phyloP scores from a whole-genome alignment of 2,888 invertebrate species.

The Antitype chi region DNA sequence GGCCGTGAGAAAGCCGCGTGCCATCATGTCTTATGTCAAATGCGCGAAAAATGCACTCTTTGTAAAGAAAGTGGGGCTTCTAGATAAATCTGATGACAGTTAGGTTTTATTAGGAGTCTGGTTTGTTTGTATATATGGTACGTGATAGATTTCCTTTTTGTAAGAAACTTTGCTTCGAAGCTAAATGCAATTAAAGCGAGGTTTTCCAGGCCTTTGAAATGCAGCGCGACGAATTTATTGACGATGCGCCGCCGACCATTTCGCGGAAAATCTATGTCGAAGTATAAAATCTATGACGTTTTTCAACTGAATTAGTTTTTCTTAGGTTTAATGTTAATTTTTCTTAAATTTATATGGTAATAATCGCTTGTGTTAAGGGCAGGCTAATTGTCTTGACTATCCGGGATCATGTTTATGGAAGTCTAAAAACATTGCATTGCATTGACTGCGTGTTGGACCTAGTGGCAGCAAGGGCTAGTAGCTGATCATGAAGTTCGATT shows the following conservation, averaged over 20 bases:
- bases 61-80: conserved; percentile 55
- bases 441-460: not conserved
- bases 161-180: not conserved
- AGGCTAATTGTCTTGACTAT: not conserved
- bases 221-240: too few species aligned
- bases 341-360: too few species aligned
- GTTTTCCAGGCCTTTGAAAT: too few species aligned
- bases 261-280: too few species aligned
- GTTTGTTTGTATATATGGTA: conserved; percentile 8
- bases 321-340: too few species aligned
- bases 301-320: too few species aligned
- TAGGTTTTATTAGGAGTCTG: conserved; percentile 40
- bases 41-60: conserved; percentile 68
- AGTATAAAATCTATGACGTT: too few species aligned
- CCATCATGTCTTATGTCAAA: conserved; percentile 74
- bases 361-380: not conserved
- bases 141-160: conserved; percentile 9
- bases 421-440: not conserved
- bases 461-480: not conserved
- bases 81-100: conserved; percentile 52
- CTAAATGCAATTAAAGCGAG: not conserved
- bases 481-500: not conserved
- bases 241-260: too few species aligned
- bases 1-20: conserved; percentile 86
- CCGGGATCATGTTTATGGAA: not conserved